phyloP scores from a whole-genome alignment of 2,888 invertebrate species.

The Dusona sp. region DNA sequence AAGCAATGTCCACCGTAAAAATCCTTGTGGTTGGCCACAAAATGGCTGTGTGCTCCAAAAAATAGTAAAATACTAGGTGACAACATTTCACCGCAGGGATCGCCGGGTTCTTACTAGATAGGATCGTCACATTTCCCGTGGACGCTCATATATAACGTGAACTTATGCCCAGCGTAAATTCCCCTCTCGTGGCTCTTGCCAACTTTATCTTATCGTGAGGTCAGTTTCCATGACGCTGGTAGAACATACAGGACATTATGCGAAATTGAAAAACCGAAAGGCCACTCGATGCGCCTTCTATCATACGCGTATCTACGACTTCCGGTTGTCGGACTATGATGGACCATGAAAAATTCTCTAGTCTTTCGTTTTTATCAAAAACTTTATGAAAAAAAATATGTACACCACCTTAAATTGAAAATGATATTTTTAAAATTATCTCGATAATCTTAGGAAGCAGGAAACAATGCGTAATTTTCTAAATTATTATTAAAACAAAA shows the following conservation, averaged over 20 bases:
- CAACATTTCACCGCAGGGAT: constrained; percentile 79
- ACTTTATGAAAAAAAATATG: neutral
- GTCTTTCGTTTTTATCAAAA: neutral
- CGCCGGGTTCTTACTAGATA: constrained; percentile 77
- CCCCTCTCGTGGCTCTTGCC: constrained; percentile 73
- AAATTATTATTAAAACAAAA: neutral
- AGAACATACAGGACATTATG: constrained; percentile 81
- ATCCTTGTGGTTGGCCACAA: neutral
- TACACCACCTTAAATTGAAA: neutral
- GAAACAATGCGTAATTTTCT: neutral
- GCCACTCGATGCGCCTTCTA: constrained; percentile 45
- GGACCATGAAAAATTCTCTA: constrained; percentile 26
- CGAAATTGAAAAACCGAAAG: constrained; percentile 84
- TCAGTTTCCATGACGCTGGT: constrained; percentile 77
- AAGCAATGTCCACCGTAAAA: neutral
- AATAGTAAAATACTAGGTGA: constrained; percentile 79
- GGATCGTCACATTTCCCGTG: constrained; percentile 84
- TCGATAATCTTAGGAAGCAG: neutral
- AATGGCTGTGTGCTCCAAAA: constrained; percentile 64
- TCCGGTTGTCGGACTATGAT: constrained; percentile 60
- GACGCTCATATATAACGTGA: constrained; percentile 83
- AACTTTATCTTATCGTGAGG: constrained; percentile 82
- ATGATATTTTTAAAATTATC: neutral
- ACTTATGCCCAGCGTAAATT: constrained; percentile 84
- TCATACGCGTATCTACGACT: constrained; percentile 58